These are phyloP conservation scores for Perognathus longimembris DNA, from an alignment of 2,113 vertebrate species.

Conservation along the genomic window DNA sequence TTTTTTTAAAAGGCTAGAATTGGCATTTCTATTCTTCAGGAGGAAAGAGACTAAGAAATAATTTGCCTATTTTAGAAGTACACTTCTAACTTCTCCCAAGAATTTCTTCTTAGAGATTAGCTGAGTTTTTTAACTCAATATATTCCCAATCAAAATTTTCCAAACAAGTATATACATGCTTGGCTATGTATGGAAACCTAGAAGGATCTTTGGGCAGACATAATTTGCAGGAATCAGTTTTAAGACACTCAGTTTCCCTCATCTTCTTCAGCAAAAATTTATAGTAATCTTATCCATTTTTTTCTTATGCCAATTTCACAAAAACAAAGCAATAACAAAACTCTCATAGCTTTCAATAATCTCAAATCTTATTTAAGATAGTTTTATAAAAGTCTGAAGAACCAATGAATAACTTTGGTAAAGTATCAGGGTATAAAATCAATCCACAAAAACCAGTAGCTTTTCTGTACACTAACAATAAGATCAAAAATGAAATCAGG, in stretches of 20 bases:
- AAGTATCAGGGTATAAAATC: too few relatives aligned
- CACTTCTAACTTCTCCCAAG: conserved; percentile 27
- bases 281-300: background rate
- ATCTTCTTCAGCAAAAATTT: conserved; percentile 25
- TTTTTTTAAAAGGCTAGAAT: background rate
- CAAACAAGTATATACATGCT: background rate
- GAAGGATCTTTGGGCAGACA: background rate
- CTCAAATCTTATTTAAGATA: background rate
- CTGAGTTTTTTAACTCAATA: conserved; percentile 8
- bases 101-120: conserved; percentile 39
- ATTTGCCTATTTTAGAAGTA: conserved; percentile 22
- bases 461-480: too few relatives aligned
- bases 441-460: too few relatives aligned
- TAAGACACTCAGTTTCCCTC: background rate
- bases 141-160: conserved; percentile 31
- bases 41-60: conserved; percentile 29
- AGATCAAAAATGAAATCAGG: too few relatives aligned
- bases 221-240: background rate
- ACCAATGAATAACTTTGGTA: too few relatives aligned
- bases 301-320: conserved; percentile 4
- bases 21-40: background rate
- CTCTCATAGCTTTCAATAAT: background rate
- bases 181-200: background rate
- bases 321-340: background rate
- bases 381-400: background rate